A percentile compares a stretch with the other conserved stretches of the same genome.
Evolutionary conservation across 92 coral and sea anemone species (phyloP).

Genomic region (Phymanthus crucifer): DNA sequence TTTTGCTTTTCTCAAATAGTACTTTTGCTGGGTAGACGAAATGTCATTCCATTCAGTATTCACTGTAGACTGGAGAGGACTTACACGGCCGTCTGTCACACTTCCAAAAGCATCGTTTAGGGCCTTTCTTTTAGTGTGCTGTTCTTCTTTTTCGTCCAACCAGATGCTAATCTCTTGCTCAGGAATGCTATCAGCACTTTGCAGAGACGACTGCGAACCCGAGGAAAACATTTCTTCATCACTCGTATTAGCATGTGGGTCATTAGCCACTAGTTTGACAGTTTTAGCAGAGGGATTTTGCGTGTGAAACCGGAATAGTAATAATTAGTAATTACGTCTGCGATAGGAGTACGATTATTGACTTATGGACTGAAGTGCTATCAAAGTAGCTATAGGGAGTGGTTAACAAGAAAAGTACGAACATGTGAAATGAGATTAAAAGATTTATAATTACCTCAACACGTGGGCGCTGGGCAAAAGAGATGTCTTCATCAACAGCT

Average conservation of each 20-base stretch:
- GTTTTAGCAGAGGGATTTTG: slow-evolving; percentile 8
- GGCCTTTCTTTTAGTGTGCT: neutral
- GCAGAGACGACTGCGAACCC: slow-evolving; percentile 30
- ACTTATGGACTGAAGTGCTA: slow-evolving; percentile 9
- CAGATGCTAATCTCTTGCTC: slow-evolving; percentile 64
- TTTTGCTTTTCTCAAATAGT: slow-evolving; percentile 51
- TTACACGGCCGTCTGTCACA: slow-evolving; percentile 42
- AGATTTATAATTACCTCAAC: slow-evolving; percentile 14
- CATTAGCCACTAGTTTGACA: neutral
- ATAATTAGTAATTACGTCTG: slow-evolving; percentile 11
- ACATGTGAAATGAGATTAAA: slow-evolving; percentile 11
- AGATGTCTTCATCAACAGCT: slow-evolving; percentile 14
- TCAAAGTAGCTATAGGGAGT: slow-evolving; percentile 10
- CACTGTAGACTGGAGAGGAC: slow-evolving; percentile 50
- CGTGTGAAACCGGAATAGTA: slow-evolving; percentile 1
- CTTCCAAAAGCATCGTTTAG: slow-evolving; percentile 40
- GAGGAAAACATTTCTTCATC: slow-evolving; percentile 1
- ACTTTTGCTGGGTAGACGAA: slow-evolving; percentile 48
- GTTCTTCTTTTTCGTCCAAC: neutral
- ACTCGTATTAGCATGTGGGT: slow-evolving; percentile 2
- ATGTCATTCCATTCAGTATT: slow-evolving; percentile 58
- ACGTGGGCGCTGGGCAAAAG: slow-evolving; percentile 19
- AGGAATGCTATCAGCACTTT: slow-evolving; percentile 29
- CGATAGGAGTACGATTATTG: slow-evolving; percentile 16
- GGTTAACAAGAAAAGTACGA: slow-evolving; percentile 11